Evolutionary conservation across 2,888 invertebrate genomes (phyloP).

Genomic region (Drosophila siamana): DNA sequence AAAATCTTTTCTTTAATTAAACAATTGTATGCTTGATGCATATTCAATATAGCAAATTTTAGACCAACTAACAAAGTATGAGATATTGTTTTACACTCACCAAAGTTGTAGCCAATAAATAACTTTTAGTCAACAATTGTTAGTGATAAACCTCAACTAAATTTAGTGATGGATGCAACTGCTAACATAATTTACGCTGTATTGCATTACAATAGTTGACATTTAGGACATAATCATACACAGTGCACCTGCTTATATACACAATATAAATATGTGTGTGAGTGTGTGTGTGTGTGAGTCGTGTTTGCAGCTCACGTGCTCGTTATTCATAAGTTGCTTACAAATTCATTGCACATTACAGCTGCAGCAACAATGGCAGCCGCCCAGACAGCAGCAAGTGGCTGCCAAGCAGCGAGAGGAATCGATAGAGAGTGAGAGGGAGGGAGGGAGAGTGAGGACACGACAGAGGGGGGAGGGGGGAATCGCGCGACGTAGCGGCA

Average conservation of each 20-base stretch:
- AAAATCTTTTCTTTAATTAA: no score
- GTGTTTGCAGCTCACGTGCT: slow-evolving; percentile 27
- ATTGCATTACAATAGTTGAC: background rate
- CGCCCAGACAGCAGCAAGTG: slow-evolving; percentile 34
- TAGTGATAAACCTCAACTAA: background rate
- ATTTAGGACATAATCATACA: slow-evolving; percentile 1
- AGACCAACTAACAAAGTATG: no score
- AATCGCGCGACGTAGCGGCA: slow-evolving; percentile 36
- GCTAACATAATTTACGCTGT: background rate
- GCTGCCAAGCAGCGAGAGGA: background rate
- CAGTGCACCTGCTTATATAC: background rate
- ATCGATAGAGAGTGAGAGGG: background rate
- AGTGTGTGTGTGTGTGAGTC: background rate
- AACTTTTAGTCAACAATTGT: background rate
- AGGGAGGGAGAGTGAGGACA: background rate
- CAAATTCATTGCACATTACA: slow-evolving; percentile 70
- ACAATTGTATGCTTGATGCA: no score
- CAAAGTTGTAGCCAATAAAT: no score
- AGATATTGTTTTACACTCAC: no score
- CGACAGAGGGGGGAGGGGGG: background rate
- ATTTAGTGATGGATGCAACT: background rate
- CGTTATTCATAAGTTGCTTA: slow-evolving; percentile 57
- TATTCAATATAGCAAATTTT: no score
- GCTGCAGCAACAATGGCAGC: slow-evolving; percentile 42
- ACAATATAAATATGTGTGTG: background rate